Base-by-base conservation (phyloP, 1,140 invertebrate genomes). In the Eciton burchellii region DNA sequence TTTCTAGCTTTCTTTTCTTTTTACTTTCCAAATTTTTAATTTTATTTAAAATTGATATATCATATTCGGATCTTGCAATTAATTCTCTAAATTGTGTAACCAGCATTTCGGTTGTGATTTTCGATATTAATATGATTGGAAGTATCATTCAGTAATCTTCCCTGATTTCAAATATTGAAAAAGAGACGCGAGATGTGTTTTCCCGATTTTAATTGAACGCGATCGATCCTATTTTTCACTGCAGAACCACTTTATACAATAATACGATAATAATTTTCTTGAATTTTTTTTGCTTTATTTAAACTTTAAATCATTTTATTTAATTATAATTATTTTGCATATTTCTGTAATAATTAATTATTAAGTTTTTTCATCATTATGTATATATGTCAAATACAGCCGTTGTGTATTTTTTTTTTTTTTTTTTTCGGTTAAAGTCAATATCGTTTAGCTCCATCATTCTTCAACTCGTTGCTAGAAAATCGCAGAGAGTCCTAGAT, bases 281-380 rank as follows among this genome's bases (percentile, higher is more conserved):
- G 77, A 82, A 84, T 88, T 84, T 89, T 88, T 88, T 82, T 90
- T 90, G 60, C 85, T 91, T 91, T 90, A 88, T 90, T 91, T 87
- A 91, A 91, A 90, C 89, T 89, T 89, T 89, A 83, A 90, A 87
- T 76, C 86, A 87, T 87, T 91, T 89, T 86, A 90, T 88, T 91
- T 83, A 90, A 90, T 89, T 90, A 90, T 90, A 86, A 90, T 90
- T 89, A 91, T 90, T 86, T 90, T 86, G 85, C 83, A 89, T 91
- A 90, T 71, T 89, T 87, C 81, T 90, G 85, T 88, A 89, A 84
- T 91, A 85, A 91, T 90, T 90, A 89, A 88, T 92, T 89, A 82
- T 91, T 91, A 91, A 90, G 90, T 82, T 90, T 90, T 89, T 91
- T 90, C 84, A 84, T 89, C 86, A 89, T 88, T 91, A 92, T 91